Conservation (phyloP, 2,797 vertebrate species). For the Coccyzus lansbergi region DNA sequence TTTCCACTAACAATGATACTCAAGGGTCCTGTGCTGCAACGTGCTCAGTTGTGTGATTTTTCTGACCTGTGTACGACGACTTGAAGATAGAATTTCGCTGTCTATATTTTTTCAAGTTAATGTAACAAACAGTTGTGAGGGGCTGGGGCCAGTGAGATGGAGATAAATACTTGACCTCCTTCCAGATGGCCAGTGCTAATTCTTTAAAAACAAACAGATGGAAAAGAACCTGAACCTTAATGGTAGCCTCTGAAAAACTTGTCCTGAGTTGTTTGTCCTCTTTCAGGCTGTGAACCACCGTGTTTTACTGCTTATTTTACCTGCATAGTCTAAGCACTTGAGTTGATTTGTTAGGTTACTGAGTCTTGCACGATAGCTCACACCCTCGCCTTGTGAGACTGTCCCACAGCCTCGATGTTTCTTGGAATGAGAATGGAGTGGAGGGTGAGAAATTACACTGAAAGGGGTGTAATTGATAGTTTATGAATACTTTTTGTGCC, state of each 20-base stretch:
- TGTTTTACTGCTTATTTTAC: background rate
- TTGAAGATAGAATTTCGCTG: background rate
- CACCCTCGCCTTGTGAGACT: background rate
- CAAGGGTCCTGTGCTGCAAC: background rate
- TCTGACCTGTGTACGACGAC: background rate
- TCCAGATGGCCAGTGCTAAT: background rate
- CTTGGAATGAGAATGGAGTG: background rate
- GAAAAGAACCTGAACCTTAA: background rate
- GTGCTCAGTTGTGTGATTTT: background rate
- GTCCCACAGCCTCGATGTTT: background rate
- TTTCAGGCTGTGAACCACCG: background rate
- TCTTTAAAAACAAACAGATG: background rate
- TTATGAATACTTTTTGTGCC: background rate
- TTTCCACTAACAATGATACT: background rate
- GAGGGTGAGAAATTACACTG: background rate
- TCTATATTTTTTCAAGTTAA: background rate
- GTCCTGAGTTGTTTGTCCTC: background rate
- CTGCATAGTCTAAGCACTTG: background rate
- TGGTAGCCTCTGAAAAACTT: background rate
- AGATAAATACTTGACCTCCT: background rate
- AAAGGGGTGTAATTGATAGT: background rate
- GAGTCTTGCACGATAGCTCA: background rate
- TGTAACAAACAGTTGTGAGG: conserved; percentile 3
- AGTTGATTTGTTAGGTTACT: background rate
- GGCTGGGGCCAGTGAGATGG: background rate